Conservation (phyloP, 2,888 invertebrate genomes). For the Rotaria socialis region DNA sequence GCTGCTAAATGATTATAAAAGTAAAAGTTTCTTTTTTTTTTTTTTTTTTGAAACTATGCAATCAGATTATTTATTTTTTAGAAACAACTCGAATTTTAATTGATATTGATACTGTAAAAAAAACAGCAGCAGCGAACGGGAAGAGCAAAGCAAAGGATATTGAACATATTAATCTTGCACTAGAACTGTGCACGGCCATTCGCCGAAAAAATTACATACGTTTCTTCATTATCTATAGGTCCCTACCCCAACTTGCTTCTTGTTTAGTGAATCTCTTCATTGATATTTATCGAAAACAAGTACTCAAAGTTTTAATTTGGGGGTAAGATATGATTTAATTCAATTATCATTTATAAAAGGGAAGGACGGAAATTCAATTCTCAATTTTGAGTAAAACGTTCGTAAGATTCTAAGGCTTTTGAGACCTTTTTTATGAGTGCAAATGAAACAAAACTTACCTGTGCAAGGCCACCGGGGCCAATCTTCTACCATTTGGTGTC, state of each 20-base stretch:
- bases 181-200: neutral
- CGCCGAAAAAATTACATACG: conserved; percentile 9
- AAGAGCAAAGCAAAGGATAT: neutral
- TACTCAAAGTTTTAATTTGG: neutral
- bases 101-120: conserved; percentile 17
- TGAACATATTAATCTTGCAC: conserved; percentile 22
- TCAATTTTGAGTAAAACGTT: too few relatives aligned
- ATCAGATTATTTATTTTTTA: neutral
- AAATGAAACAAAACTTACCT: too few relatives aligned
- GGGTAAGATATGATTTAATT: neutral
- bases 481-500: too few relatives aligned
- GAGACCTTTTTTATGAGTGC: too few relatives aligned
- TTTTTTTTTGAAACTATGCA: too few relatives aligned
- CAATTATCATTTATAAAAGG: too few relatives aligned
- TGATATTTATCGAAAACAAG: conserved; percentile 20
- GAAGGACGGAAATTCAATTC: too few relatives aligned
- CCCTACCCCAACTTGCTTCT: neutral
- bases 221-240: conserved; percentile 24
- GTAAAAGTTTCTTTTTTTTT: neutral
- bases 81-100: conserved; percentile 11
- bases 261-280: conserved; percentile 8
- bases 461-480: too few relatives aligned
- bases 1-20: conserved; percentile 4
- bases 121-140: neutral
- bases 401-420: too few relatives aligned